Percentiles rank a stretch among this genome's conserved stretches.
Conservation (phyloP, 2,113 vertebrate genomes). For the Bujurquina vittata region DNA sequence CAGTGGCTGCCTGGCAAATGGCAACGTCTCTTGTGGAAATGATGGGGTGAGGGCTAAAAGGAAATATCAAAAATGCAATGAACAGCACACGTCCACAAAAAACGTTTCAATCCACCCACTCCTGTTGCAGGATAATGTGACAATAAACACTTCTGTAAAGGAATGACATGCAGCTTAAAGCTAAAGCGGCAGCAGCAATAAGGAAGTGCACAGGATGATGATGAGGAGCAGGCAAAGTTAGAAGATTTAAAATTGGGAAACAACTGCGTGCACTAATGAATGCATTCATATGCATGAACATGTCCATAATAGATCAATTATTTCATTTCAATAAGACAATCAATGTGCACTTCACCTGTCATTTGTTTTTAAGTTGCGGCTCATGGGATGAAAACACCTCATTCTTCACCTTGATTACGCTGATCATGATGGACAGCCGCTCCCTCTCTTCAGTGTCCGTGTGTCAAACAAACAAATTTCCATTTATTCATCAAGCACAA, state of each 20-base stretch:
- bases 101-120: neutral
- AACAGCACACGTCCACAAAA: neutral
- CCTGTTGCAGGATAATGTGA: neutral
- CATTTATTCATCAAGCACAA: neutral
- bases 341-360: neutral
- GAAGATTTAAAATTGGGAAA: neutral
- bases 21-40: neutral
- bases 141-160: neutral
- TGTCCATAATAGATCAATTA: neutral
- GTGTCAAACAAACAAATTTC: neutral
- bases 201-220: neutral
- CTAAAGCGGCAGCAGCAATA: neutral
- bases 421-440: neutral
- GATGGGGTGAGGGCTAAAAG: neutral
- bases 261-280: too few relatives aligned
- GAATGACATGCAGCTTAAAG: neutral
- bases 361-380: neutral
- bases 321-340: neutral
- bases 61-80: neutral
- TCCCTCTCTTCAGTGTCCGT: neutral
- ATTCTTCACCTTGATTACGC: neutral
- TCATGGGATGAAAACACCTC: fast-evolving
- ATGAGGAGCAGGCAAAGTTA: neutral
- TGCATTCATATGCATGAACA: too few relatives aligned
- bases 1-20: too few relatives aligned